These are phyloP conservation scores for Neodiprion fabricii DNA, from an alignment of 1,140 invertebrate genomes.

Conservation along the genomic window DNA sequence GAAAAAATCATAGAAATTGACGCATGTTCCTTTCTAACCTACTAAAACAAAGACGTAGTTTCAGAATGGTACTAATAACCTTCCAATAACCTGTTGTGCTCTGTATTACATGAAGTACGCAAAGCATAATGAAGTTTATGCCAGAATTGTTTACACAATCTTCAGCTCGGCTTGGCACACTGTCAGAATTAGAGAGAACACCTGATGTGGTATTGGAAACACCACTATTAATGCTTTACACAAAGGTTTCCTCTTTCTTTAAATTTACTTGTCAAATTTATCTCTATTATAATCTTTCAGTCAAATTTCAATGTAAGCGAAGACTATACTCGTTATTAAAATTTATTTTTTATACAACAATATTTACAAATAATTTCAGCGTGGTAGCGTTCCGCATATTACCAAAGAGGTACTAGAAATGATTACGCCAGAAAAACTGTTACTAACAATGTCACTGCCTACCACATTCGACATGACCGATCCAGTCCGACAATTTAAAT, in stretches of 20 bases:
- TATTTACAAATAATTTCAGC: slow-evolving; percentile 51
- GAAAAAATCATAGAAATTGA: too few relatives aligned
- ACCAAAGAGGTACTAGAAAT: slow-evolving; percentile 70
- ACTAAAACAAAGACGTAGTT: too few relatives aligned
- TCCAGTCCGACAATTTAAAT: slow-evolving; percentile 59
- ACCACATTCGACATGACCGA: slow-evolving; percentile 64
- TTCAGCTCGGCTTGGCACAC: slow-evolving; percentile 61
- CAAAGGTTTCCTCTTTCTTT: slow-evolving; percentile 53
- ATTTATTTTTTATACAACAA: slow-evolving; percentile 11
- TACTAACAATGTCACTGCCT: slow-evolving; percentile 66
- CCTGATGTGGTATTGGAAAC: slow-evolving; percentile 60
- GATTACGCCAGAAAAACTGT: slow-evolving; percentile 58
- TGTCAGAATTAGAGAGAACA: slow-evolving; percentile 58
- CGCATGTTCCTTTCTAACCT: too few relatives aligned
- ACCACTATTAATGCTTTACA: slow-evolving; percentile 62
- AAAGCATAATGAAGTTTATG: slow-evolving; percentile 64
- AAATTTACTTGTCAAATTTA: slow-evolving; percentile 1
- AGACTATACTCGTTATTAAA: slow-evolving; percentile 11
- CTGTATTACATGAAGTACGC: too few relatives aligned
- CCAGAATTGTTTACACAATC: slow-evolving; percentile 59
- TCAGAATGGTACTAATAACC: too few relatives aligned
- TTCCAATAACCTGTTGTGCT: too few relatives aligned
- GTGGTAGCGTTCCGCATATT: slow-evolving; percentile 70
- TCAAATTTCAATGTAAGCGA: slow-evolving; percentile 4
- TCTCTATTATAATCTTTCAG: slow-evolving; percentile 10